Base-by-base conservation (phyloP, 2,797 vertebrate species). In the Acanthiza pusilla region DNA sequence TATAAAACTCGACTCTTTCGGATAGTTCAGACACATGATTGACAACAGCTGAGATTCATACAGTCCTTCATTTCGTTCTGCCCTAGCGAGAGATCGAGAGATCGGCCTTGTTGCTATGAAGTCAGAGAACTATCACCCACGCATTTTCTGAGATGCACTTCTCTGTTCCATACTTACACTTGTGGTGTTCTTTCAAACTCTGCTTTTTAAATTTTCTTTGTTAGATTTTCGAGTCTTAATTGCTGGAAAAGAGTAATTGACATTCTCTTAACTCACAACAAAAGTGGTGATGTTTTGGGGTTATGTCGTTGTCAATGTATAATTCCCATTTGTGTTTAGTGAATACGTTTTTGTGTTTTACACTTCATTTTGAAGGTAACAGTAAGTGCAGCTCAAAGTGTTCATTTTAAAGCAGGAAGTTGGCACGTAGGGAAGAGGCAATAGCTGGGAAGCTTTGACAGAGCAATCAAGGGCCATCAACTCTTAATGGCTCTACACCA, bases 381-480 rank as follows among this genome's bases (percentile, higher is more conserved):
- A 48, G 92, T 93, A 72, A 89, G 72, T 34, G 51, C 85, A 85
- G 78, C 13, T 94, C 88, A 71, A 50, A 89, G 78, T 50, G 68
- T 75, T 95, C 65, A 58, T 92, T 95, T 83, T 92, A 68, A 89
- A 94, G 72, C 73, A 78, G 91, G 75, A 94, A 91, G 78, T 76
- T 96, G 93, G 90, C 85, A 51, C 19, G 17, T 54, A 83, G 85
- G 58, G 76, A 77, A 71, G 68, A 92, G 50, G 60, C 78, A 89
- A 11, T 80, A 87, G 65, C 87, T 83, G 72, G 51, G 78, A 81
- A 96, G 76, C 78, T 93, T 93, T 96, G 89, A 91, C 88, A 89
- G 91, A 89, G 92, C 93, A 96, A 97, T 96, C 95, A 96, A 93
- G 87, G 85, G 47, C 91, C 91, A 96, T 96, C 94, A 95, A 42